Evolutionary conservation across 2,888 invertebrate species (phyloP).

Genomic region (Parnassius orleans): DNA sequence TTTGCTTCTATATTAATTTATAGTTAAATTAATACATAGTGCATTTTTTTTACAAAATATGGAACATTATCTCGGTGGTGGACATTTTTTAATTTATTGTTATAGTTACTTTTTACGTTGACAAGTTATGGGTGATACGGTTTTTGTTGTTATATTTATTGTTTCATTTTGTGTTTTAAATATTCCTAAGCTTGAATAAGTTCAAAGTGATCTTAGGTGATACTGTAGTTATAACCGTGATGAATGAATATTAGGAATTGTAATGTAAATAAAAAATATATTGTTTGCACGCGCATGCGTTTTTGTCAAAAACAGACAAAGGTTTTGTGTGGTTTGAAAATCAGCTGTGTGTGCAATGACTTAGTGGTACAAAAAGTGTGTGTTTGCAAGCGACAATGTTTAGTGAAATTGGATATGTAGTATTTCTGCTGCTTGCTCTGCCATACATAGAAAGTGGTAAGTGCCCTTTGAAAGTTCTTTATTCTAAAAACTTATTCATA

Average conservation of each 20-base stretch:
- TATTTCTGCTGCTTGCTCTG: conserved; percentile 84
- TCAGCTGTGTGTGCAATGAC: conserved; percentile 82
- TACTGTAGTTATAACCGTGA: conserved; percentile 42
- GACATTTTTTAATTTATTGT: conserved; percentile 38
- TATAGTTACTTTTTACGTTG: conserved; percentile 37
- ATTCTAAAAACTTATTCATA: not conserved
- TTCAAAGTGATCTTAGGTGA: conserved; percentile 43
- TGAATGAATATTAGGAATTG: conserved; percentile 50
- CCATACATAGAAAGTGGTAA: conserved; percentile 87
- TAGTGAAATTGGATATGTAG: conserved; percentile 84
- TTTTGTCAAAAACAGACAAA: conserved; percentile 80
- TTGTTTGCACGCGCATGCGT: conserved; percentile 81
- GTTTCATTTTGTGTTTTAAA: conserved; percentile 52
- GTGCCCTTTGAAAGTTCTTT: conserved; percentile 43
- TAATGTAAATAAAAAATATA: conserved; percentile 79
- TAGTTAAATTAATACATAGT: conserved; percentile 42
- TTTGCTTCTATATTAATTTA: conserved; percentile 49
- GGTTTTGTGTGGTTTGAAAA: conserved; percentile 81
- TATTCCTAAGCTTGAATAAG: conserved; percentile 37
- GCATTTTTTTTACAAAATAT: conserved; percentile 44
- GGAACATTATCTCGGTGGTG: conserved; percentile 41
- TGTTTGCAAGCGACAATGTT: conserved; percentile 80
- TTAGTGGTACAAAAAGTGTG: conserved; percentile 74
- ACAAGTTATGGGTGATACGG: conserved; percentile 38
- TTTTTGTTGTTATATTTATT: conserved; percentile 67